These are phyloP conservation scores for Calidris pygmaea DNA, from an alignment of 2,113 vertebrate genomes.

Conservation along the genomic window DNA sequence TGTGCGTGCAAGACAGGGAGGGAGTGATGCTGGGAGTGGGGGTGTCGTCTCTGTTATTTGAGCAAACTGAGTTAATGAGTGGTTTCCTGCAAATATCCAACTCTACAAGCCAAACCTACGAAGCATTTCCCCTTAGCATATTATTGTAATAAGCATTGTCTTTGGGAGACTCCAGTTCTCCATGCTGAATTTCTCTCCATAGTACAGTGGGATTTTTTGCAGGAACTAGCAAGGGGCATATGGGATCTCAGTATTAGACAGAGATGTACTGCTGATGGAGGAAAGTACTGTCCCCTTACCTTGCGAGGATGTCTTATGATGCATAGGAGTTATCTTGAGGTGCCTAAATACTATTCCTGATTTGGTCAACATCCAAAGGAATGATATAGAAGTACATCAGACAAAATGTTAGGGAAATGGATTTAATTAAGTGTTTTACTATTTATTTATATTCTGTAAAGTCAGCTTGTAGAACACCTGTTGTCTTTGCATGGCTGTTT, in stretches of 20 bases:
- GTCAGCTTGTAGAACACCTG: background rate
- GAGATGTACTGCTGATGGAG: background rate
- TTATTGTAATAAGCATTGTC: background rate
- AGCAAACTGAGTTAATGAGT: background rate
- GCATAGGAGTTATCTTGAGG: background rate
- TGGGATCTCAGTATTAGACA: background rate
- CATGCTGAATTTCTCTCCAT: conserved; percentile 4
- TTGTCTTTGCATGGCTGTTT: conserved; percentile 1
- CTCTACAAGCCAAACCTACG: background rate
- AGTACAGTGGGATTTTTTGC: conserved; percentile 23
- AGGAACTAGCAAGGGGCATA: background rate
- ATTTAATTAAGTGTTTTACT: background rate
- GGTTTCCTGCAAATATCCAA: background rate
- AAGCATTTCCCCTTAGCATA: background rate
- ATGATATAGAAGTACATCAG: background rate
- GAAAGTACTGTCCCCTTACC: background rate
- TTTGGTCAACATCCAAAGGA: background rate
- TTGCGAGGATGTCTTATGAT: background rate
- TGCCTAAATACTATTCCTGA: background rate
- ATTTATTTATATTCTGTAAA: background rate
- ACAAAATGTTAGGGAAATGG: background rate
- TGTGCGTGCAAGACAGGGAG: background rate
- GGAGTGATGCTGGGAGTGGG: background rate
- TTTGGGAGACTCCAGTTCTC: background rate
- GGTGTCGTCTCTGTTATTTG: background rate